A percentile compares a stretch with the other conserved stretches of the same genome.
These are phyloP conservation scores for Ormyrus thymus DNA, from an alignment of 2,888 invertebrate genomes.

Conservation along the genomic window DNA sequence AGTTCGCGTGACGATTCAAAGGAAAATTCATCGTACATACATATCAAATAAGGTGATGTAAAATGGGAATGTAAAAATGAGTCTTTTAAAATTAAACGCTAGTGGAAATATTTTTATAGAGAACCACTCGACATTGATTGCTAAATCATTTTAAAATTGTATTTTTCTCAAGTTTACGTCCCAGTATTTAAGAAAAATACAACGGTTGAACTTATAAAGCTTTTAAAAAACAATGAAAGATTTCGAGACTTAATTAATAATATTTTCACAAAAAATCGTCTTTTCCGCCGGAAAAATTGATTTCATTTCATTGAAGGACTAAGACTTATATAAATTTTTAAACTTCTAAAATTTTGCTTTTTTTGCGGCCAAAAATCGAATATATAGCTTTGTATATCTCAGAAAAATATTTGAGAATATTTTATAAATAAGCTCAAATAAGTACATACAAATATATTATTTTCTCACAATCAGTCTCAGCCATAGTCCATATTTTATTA, in stretches of 20 bases:
- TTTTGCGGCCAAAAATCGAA: slow-evolving; percentile 10
- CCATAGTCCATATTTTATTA: slow-evolving; percentile 40
- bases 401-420: slow-evolving; percentile 38
- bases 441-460: slow-evolving; percentile 31
- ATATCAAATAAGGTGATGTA: slow-evolving; percentile 26
- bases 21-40: not conserved
- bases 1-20: slow-evolving; percentile 24
- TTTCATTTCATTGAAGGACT: slow-evolving; percentile 18
- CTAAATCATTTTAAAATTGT: slow-evolving; percentile 5
- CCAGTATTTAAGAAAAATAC: not conserved
- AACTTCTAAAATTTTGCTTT: slow-evolving; percentile 15
- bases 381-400: slow-evolving; percentile 3
- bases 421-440: slow-evolving; percentile 43
- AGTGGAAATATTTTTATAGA: slow-evolving; percentile 42
- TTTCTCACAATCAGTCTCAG: slow-evolving; percentile 41
- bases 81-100: slow-evolving; percentile 27
- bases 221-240: slow-evolving; percentile 6
- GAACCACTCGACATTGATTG: not conserved
- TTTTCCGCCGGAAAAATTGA: slow-evolving; percentile 3
- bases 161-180: not conserved
- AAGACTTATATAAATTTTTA: slow-evolving; percentile 7
- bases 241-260: slow-evolving; percentile 11
- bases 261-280: slow-evolving; percentile 42
- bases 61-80: slow-evolving; percentile 52
- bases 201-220: not conserved